Evolutionary conservation across 1,140 invertebrate species (phyloP).

Genomic region (Solen grandis): DNA sequence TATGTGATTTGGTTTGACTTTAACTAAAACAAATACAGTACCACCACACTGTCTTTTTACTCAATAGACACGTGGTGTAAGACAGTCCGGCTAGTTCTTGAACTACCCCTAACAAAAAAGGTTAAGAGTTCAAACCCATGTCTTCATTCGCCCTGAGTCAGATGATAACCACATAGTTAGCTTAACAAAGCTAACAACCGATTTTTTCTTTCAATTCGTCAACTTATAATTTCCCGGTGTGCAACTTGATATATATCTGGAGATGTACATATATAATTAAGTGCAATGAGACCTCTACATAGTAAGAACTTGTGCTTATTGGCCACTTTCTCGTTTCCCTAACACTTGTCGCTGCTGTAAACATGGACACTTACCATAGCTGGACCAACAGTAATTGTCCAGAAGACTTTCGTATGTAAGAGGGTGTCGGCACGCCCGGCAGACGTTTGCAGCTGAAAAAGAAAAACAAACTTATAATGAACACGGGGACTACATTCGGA

Average conservation of each 20-base stretch:
- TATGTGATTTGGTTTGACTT: too few relatives aligned
- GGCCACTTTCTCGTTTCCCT: neutral
- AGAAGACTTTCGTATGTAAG: slow-evolving; percentile 86
- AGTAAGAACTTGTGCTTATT: neutral
- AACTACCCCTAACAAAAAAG: too few relatives aligned
- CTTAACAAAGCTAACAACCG: neutral
- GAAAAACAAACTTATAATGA: too few relatives aligned
- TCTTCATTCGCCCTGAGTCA: too few relatives aligned
- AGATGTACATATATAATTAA: neutral
- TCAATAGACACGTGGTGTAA: too few relatives aligned
- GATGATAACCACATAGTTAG: too few relatives aligned
- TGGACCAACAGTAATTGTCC: slow-evolving; percentile 85
- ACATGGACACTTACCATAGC: slow-evolving; percentile 83
- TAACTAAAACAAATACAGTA: too few relatives aligned
- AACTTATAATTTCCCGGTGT: neutral
- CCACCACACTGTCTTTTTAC: too few relatives aligned
- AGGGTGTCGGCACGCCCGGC: slow-evolving; percentile 84
- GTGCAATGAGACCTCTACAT: neutral
- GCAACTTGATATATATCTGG: neutral
- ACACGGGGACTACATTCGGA: too few relatives aligned
- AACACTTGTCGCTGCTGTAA: neutral
- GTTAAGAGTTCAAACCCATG: too few relatives aligned
- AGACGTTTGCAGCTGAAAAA: slow-evolving; percentile 79
- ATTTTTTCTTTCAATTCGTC: neutral
- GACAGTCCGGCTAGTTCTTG: too few relatives aligned